Base-by-base conservation (phyloP, 1,140 invertebrate species). In the Cydia amplana region DNA sequence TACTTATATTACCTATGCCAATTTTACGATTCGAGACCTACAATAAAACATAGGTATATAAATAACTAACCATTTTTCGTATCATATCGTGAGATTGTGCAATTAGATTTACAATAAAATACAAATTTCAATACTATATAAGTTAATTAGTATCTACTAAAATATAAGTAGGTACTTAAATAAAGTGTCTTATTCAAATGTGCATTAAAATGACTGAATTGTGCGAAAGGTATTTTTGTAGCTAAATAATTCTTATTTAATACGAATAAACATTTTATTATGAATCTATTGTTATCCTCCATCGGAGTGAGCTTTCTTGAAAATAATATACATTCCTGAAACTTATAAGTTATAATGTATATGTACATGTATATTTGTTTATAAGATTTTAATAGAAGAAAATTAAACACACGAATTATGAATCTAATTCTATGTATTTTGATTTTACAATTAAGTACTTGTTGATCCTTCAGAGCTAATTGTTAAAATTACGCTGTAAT, bases 151-250 rank as follows among this genome's bases (percentile, higher is more conserved):
- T 49, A 49, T 16, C 46, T 49, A 49, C 4, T 28, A 25, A 14
- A 16, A 16, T 12, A 28, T 25, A 51, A 46, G 4, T 25, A 55
- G 16, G 20, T 49, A 25, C 14, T 6, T 88, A 81, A 70, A 70
- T 16, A n/a, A 70, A 70, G 65, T 70, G 65, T 70, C 65, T 70
- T 70, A 70, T 40, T 40, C 20, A 36, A 70, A 36, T 70, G 64
- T 67, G 28, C 65, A 36, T 70, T 70, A 40, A 36, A 70, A 72
- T 80, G 87, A 90, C 87, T 90, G 87, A 87, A 82, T 77, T 79
- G 80, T 83, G 82, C 83, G 83, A 86, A 87, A 87, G 85, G 83
- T 88, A 90, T 88, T 87, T 88, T 88, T 89, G 51, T 87, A 87
- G 78, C 74, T 75, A 77, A 77, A 73, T 72, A 18, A 70, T 70